phyloP scores from a whole-genome alignment of 2,888 invertebrate genomes.

The Ashinkailepas kermadecensis region DNA sequence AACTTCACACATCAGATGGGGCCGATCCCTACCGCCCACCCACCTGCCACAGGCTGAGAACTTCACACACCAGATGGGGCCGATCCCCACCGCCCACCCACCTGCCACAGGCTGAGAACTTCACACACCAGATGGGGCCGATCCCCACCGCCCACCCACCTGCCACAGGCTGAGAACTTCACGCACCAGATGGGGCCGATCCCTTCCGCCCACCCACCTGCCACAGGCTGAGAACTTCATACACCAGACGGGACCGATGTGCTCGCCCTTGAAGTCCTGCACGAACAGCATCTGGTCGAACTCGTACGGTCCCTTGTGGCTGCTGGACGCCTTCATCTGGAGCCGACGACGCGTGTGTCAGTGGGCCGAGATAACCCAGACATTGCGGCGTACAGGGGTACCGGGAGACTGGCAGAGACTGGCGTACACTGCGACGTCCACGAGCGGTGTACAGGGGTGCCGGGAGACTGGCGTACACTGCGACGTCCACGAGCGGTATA shows the following conservation, averaged over 20 bases:
- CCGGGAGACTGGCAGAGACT: no score
- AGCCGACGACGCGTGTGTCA: conserved; percentile 38
- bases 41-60: conserved; percentile 80
- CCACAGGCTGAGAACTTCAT: conserved; percentile 98
- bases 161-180: no score
- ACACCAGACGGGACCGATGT: conserved; percentile 94
- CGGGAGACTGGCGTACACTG: no score
- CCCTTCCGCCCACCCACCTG: not conserved
- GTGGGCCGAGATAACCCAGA: no score
- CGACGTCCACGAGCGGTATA: no score
- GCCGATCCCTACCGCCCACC: no score
- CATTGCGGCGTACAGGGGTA: no score
- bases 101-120: conserved; percentile 85
- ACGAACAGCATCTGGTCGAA: conserved; percentile 86
- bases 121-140: conserved; percentile 98
- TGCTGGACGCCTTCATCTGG: conserved; percentile 87
- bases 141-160: conserved; percentile 39
- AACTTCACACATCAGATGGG: no score
- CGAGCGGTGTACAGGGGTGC: no score
- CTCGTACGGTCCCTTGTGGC: conserved; percentile 95
- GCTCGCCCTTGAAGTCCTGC: conserved; percentile 61
- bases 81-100: conserved; percentile 44
- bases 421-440: no score
- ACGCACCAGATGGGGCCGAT: no score
- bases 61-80: conserved; percentile 98